phyloP scores from a whole-genome alignment of 2,113 vertebrate species.

The Microtus ochrogaster region DNA sequence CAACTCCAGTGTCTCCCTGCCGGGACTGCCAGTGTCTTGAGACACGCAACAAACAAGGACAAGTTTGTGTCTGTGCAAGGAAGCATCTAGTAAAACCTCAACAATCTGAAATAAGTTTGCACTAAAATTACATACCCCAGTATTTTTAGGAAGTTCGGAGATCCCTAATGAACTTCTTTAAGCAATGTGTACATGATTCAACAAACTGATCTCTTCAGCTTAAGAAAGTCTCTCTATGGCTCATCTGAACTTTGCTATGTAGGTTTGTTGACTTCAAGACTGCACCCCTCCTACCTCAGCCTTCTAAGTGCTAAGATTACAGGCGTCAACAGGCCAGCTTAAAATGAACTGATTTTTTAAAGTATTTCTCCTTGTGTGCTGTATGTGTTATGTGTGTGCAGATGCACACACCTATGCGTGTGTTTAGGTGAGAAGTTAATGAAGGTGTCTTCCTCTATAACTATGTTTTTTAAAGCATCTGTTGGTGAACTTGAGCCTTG shows the following conservation, averaged over 20 bases:
- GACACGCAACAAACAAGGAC: neutral
- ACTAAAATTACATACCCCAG: neutral
- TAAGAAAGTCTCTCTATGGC: neutral
- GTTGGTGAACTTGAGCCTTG: neutral
- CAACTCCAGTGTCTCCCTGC: neutral
- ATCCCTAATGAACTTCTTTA: neutral
- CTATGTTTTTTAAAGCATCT: neutral
- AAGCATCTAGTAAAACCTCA: neutral
- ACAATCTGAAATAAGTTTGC: neutral
- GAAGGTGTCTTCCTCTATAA: neutral
- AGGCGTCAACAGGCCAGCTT: neutral
- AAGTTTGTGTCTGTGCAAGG: neutral
- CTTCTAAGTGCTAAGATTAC: neutral
- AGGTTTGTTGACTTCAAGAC: neutral
- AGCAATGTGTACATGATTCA: neutral
- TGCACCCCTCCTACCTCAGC: neutral
- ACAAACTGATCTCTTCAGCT: neutral
- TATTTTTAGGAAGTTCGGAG: slow-evolving; percentile 35
- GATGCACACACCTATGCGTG: neutral
- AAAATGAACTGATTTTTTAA: neutral
- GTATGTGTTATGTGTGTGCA: neutral
- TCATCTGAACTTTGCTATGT: neutral
- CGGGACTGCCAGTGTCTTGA: neutral
- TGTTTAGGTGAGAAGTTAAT: neutral
- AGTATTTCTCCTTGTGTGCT: neutral